Evolutionary conservation across 2,113 vertebrate genomes (phyloP), one percentile per base, ranked within the genome.

Genomic region (Gambusia affinis): DNA sequence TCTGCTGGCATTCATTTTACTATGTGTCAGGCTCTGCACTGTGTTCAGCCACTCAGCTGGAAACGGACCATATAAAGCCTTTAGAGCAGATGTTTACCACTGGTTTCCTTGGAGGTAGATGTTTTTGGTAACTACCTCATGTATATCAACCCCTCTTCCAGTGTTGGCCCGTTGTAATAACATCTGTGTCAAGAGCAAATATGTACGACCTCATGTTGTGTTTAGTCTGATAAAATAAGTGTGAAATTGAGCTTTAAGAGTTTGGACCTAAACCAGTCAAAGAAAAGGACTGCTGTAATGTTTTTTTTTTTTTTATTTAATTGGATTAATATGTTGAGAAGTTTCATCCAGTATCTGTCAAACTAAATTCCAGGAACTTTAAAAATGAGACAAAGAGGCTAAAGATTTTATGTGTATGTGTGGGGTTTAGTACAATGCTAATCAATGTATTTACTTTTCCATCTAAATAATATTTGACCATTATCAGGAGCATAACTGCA

Each of bases 61-160:
- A 70, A 79, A 22, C 67, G 31, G 31, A 79, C 84, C 85, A 72
- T 79, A 81, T 80, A 67, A 82, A 78, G 82, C 8, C 78, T 66
- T 28, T n/a, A 35, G 2, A 24, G 60, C 67, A 44, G 35, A 80
- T 76, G 76, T 82, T 87, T 82, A 68, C 60, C 39, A 35, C 75
- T 68, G 79, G 79, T 82, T 81, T 86, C 83, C 79, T 64, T 77
- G 76, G 81, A 75, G 51, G 37, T 70, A 8, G 54, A 39, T 35
- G 30, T 29, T 67, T n/a, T 71, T 68, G 37, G 63, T 74, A 30
- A 27, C 29, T 47, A 61, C 70, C 54, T 81, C 67, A 70, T 64
- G 17, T 22, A 33, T 8, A 33, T 62, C 64, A 37, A 64, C 67
- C 29, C 4, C 0, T 44, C 22, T 24, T 29, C 29, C 60, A 7